Evolutionary conservation across 1,140 invertebrate species (phyloP).

Genomic region (Heterodera schachtii): DNA sequence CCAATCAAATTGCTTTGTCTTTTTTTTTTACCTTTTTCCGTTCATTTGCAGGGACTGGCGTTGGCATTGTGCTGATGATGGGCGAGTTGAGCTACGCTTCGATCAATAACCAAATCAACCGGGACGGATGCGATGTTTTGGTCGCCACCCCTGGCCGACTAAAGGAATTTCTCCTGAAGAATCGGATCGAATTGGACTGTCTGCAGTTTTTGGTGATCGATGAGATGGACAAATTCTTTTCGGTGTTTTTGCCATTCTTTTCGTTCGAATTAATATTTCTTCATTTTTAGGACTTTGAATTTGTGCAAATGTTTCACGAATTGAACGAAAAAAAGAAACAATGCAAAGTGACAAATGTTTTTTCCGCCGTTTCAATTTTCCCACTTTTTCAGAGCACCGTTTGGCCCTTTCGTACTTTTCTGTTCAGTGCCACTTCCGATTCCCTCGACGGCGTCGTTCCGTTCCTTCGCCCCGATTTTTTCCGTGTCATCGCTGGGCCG

Average conservation of each 20-base stretch:
- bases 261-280: neutral
- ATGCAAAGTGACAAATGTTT: neutral
- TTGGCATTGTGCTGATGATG: constrained; percentile 11
- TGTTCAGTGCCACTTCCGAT: constrained; percentile 28
- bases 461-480: constrained; percentile 7
- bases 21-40: too few species aligned
- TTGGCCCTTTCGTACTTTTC: neutral
- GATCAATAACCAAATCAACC: neutral
- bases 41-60: neutral
- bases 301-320: neutral
- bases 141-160: neutral
- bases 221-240: constrained; percentile 24
- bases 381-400: neutral
- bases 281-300: neutral
- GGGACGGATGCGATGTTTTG: neutral
- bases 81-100: neutral
- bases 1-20: neutral
- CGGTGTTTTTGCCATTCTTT: neutral
- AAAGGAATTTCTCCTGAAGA: neutral
- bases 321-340: neutral
- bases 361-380: too few species aligned
- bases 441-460: neutral
- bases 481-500: constrained; percentile 8
- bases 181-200: neutral
- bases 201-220: constrained; percentile 22